Conservation (phyloP, 2,113 vertebrate species). For the Crypturellus undulatus region DNA sequence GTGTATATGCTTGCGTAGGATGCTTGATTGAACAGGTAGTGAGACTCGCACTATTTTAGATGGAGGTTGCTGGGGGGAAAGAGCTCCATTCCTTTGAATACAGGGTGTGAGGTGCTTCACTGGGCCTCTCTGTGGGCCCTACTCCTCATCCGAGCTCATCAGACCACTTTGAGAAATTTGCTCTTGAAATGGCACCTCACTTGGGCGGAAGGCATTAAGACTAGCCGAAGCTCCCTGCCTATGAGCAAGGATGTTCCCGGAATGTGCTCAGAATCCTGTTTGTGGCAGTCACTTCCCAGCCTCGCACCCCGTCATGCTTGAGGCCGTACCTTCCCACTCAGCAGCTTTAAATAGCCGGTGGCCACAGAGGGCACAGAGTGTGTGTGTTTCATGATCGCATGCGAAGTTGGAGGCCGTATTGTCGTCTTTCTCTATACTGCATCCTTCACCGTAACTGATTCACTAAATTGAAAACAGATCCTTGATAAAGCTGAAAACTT, state of each 20-base stretch:
- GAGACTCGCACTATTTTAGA: neutral
- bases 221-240: neutral
- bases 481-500: neutral
- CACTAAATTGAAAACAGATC: neutral
- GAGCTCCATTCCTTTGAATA: neutral
- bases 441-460: neutral
- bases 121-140: neutral
- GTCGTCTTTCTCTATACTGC: neutral
- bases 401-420: neutral
- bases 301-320: rapidly evolving
- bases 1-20: neutral
- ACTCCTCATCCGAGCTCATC: neutral
- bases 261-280: neutral
- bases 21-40: neutral
- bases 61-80: neutral
- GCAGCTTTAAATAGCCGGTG: neutral
- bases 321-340: neutral
- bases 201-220: neutral
- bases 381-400: neutral
- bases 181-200: neutral
- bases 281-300: neutral
- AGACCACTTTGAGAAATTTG: neutral
- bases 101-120: neutral
- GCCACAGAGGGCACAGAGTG: neutral
- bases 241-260: neutral